Percentiles rank a stretch among this genome's conserved stretches.
phyloP scores from a whole-genome alignment of 2,113 vertebrate species.

The Dasyurus viverrinus region DNA sequence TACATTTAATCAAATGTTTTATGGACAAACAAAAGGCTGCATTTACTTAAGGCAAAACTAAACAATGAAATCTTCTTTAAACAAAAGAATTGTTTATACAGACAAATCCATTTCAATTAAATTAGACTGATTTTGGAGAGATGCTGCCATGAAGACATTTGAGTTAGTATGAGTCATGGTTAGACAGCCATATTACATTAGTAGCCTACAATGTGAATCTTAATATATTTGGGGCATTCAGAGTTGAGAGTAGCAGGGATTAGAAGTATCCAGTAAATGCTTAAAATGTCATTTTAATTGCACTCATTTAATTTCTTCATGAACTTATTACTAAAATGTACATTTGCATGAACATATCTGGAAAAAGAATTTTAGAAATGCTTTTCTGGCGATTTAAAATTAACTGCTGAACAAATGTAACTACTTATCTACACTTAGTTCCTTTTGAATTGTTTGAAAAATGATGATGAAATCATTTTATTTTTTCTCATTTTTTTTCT shows the following conservation, averaged over 20 bases:
- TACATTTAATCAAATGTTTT: constrained; percentile 88
- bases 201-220: constrained; percentile 72
- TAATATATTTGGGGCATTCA: constrained; percentile 70
- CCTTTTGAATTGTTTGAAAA: not conserved
- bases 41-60: constrained; percentile 91
- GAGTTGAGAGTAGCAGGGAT: constrained; percentile 57
- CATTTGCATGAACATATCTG: not conserved
- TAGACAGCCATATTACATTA: constrained; percentile 75
- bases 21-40: constrained; percentile 88
- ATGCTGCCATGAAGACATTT: constrained; percentile 83
- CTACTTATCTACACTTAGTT: not conserved
- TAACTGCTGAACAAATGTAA: not conserved
- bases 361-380: constrained; percentile 26
- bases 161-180: constrained; percentile 78
- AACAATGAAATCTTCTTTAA: constrained; percentile 91
- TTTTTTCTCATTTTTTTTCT: constrained; percentile 35
- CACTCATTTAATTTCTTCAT: not conserved
- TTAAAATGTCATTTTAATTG: constrained; percentile 53
- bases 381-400: constrained; percentile 41
- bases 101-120: constrained; percentile 88
- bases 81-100: constrained; percentile 88
- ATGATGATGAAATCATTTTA: not conserved
- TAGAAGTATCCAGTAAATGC: constrained; percentile 61
- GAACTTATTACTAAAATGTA: constrained; percentile 50
- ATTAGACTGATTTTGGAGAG: constrained; percentile 85